These are phyloP conservation scores for Abrostola tripartita DNA, from an alignment of 2,888 invertebrate species.

Conservation along the genomic window DNA sequence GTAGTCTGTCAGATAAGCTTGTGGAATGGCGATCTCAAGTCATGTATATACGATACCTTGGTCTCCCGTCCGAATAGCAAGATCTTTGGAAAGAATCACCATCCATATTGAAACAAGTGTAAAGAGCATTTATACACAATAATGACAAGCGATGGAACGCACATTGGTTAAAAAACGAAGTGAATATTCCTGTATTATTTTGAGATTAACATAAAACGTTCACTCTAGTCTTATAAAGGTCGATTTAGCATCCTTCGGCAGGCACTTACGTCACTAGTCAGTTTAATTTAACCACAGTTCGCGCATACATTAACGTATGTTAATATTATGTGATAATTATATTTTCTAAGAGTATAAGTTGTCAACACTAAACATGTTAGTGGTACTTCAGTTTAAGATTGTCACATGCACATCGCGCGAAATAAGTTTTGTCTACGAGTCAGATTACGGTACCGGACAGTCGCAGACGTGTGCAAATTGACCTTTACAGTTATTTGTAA, in stretches of 20 bases:
- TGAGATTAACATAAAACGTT: constrained; percentile 56
- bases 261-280: constrained; percentile 46
- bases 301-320: constrained; percentile 13
- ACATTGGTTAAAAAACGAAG: constrained; percentile 43
- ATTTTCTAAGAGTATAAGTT: constrained; percentile 27
- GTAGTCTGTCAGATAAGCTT: too few species aligned
- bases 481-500: constrained; percentile 65
- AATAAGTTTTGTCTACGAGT: constrained; percentile 33
- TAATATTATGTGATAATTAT: constrained; percentile 27
- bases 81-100: background rate
- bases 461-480: constrained; percentile 55
- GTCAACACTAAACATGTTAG: constrained; percentile 14
- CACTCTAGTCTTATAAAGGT: constrained; percentile 64
- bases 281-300: constrained; percentile 23
- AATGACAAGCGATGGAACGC: constrained; percentile 35
- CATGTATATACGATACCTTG: too few species aligned
- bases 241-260: constrained; percentile 34
- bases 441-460: constrained; percentile 38
- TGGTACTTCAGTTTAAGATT: constrained; percentile 1
- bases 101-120: background rate
- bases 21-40: too few species aligned
- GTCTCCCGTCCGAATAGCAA: too few species aligned
- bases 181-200: constrained; percentile 53
- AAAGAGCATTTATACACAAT: constrained; percentile 16
- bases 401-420: constrained; percentile 13